These are phyloP conservation scores for Trogon melanurus DNA, from an alignment of 2,113 vertebrate genomes.

Conservation along the genomic window DNA sequence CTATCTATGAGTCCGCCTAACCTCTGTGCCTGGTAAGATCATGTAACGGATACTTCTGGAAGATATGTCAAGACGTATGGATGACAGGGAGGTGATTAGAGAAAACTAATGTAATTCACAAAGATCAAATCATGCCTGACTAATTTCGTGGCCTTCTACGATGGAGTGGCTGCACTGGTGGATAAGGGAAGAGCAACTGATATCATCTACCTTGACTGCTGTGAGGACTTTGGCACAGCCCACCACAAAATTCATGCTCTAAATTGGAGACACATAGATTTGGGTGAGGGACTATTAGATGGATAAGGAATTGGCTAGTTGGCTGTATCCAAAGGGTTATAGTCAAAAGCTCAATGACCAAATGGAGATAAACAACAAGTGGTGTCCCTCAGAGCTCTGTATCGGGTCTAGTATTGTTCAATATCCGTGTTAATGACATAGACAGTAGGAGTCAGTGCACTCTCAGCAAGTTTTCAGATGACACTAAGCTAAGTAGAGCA, in stretches of 20 bases:
- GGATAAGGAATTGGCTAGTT: background rate
- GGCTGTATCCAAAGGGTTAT: background rate
- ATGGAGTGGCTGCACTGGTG: background rate
- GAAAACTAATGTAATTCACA: background rate
- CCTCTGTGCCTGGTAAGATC: background rate
- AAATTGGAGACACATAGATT: background rate
- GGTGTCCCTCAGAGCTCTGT: background rate
- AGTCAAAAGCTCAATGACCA: background rate
- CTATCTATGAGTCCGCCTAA: background rate
- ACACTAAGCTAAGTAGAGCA: background rate
- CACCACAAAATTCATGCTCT: background rate
- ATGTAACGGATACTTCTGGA: background rate
- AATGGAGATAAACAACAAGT: background rate
- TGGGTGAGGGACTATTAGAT: background rate
- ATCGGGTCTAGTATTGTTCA: accelerated
- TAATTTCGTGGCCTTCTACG: background rate
- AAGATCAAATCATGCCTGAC: background rate
- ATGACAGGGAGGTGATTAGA: background rate
- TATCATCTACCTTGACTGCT: background rate
- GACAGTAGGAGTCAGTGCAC: background rate
- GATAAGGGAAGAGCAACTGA: background rate
- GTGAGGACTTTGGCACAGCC: background rate
- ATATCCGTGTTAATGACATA: background rate
- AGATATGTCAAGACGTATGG: background rate
- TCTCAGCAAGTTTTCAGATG: background rate